Conservation (phyloP, 92 coral and sea anemone species). For the Micromussa lordhowensis region DNA sequence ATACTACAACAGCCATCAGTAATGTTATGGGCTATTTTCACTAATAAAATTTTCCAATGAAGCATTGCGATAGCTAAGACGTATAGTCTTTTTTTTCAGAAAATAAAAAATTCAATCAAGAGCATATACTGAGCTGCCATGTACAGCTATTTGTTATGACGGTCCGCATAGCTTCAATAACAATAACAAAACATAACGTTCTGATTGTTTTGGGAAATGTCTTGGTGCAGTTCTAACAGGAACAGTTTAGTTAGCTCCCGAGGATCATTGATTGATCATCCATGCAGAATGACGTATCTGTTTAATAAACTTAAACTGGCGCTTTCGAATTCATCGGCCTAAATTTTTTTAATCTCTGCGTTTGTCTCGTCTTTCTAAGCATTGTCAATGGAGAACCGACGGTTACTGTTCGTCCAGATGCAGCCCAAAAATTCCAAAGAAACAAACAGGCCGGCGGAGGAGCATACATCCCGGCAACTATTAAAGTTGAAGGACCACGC, state of each 20-base stretch:
- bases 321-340: constrained; percentile 24
- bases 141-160: constrained; percentile 19
- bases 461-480: constrained; percentile 29
- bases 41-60: constrained; percentile 6
- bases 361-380: constrained; percentile 27
- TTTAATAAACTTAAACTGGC: constrained; percentile 15
- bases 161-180: constrained; percentile 36
- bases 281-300: neutral
- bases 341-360: constrained; percentile 9
- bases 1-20: constrained; percentile 17
- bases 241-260: constrained; percentile 23
- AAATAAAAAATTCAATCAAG: constrained; percentile 4
- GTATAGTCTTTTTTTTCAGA: neutral
- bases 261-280: constrained; percentile 14
- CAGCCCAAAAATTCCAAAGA: constrained; percentile 35
- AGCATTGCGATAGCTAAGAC: neutral
- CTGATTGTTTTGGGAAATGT: constrained; percentile 25
- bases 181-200: constrained; percentile 30
- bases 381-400: constrained; percentile 33
- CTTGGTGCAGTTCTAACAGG: constrained; percentile 13
- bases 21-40: constrained; percentile 3
- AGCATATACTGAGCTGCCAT: constrained; percentile 35
- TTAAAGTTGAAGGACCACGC: constrained; percentile 25
- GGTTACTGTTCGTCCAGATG: constrained; percentile 33
- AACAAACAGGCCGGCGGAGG: constrained; percentile 34